These are phyloP conservation scores for Tympanuchus pallidicinctus DNA, from an alignment of 2,113 vertebrate species.

Conservation along the genomic window DNA sequence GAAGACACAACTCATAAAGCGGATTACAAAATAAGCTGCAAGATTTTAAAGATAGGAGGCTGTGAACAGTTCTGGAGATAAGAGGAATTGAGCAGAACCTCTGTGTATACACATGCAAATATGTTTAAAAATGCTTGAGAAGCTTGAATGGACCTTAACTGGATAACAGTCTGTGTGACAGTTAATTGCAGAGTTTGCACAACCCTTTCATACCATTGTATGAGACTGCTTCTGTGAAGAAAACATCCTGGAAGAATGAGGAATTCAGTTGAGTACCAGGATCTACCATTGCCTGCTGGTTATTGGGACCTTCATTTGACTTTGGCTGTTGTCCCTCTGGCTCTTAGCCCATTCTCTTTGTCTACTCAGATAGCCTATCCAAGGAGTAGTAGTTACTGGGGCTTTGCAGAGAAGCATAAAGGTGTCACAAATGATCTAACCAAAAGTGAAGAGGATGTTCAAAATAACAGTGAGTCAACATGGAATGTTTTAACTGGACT, in stretches of 20 bases:
- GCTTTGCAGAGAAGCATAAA: not conserved
- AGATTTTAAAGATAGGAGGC: not conserved
- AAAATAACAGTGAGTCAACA: not conserved
- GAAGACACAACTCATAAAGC: not conserved
- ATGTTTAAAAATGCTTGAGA: not conserved
- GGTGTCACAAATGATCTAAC: not conserved
- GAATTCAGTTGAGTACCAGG: not conserved
- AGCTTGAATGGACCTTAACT: not conserved
- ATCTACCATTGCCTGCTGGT: not conserved
- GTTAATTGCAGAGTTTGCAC: not conserved
- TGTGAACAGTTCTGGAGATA: not conserved
- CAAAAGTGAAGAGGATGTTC: not conserved
- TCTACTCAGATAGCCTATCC: not conserved
- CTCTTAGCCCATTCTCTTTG: not conserved
- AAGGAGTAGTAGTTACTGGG: not conserved
- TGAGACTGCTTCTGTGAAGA: not conserved
- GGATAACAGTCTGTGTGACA: not conserved
- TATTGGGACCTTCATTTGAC: not conserved
- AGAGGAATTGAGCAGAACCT: not conserved
- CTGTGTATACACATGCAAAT: not conserved
- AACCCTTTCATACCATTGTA: not conserved
- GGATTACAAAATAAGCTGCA: conserved; percentile 17
- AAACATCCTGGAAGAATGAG: not conserved
- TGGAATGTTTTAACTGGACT: not conserved
- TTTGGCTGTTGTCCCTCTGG: not conserved